A percentile compares a stretch with the other conserved stretches of the same genome.
Conservation (phyloP, 2,113 vertebrate genomes). For the Prunella himalayana region DNA sequence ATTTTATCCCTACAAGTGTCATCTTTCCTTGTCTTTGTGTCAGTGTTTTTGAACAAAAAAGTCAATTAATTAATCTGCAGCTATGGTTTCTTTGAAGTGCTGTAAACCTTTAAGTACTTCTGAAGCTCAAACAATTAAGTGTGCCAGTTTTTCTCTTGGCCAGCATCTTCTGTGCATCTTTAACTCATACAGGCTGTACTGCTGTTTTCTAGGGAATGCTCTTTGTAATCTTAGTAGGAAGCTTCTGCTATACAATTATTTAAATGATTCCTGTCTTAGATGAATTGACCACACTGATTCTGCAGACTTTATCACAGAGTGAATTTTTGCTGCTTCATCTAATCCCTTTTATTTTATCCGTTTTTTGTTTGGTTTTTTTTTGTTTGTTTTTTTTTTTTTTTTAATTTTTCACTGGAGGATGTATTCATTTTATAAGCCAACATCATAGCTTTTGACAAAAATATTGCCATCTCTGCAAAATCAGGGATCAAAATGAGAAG, state of each 20-base stretch:
- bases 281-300: background rate
- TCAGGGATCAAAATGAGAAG: background rate
- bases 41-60: background rate
- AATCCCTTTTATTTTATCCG: background rate
- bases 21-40: background rate
- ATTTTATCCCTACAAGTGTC: background rate
- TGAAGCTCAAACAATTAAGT: background rate
- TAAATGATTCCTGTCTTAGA: background rate
- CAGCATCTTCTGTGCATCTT: background rate
- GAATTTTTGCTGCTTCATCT: background rate
- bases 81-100: background rate
- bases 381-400: too few species aligned
- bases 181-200: background rate
- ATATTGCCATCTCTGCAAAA: background rate
- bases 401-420: background rate
- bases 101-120: background rate
- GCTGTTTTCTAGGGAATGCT: background rate
- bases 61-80: background rate
- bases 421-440: background rate
- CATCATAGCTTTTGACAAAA: background rate
- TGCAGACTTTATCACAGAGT: background rate
- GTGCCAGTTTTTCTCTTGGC: background rate
- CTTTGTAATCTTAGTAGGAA: background rate
- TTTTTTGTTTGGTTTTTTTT: too few species aligned
- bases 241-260: background rate